Evolutionary conservation across 2,797 vertebrate genomes (phyloP).

Genomic region (Pteropus rufus): DNA sequence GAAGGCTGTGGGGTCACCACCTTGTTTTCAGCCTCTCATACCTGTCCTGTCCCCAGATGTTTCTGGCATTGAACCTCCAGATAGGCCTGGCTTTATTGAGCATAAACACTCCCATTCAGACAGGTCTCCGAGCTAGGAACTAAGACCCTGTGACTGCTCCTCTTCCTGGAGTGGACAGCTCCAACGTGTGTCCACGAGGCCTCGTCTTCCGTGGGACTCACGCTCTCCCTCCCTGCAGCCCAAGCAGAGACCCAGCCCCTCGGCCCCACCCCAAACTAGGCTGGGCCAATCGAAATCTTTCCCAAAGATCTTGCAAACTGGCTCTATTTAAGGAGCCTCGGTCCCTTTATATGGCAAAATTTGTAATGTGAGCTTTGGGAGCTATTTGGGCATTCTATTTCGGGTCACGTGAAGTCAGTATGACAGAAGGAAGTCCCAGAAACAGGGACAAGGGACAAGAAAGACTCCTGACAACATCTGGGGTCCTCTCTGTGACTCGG

Average conservation of each 20-base stretch:
- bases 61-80: neutral
- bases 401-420: fast-evolving
- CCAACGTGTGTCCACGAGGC: neutral
- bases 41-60: neutral
- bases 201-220: neutral
- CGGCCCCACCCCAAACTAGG: neutral
- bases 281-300: neutral
- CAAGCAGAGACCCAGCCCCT: neutral
- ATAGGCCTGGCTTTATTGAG: neutral
- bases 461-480: neutral
- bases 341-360: neutral
- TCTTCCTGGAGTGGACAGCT: neutral
- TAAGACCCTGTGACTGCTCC: neutral
- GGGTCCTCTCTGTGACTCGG: neutral
- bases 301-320: neutral
- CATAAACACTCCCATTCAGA: neutral
- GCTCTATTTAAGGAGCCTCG: neutral
- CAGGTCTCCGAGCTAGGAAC: neutral
- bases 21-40: neutral
- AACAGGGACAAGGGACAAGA: neutral
- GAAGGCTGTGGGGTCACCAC: neutral
- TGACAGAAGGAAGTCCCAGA: neutral
- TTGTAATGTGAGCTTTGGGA: neutral
- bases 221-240: fast-evolving
- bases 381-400: neutral